Base-by-base conservation (phyloP, 2,888 invertebrate species). In the Xylota sylvarum region DNA sequence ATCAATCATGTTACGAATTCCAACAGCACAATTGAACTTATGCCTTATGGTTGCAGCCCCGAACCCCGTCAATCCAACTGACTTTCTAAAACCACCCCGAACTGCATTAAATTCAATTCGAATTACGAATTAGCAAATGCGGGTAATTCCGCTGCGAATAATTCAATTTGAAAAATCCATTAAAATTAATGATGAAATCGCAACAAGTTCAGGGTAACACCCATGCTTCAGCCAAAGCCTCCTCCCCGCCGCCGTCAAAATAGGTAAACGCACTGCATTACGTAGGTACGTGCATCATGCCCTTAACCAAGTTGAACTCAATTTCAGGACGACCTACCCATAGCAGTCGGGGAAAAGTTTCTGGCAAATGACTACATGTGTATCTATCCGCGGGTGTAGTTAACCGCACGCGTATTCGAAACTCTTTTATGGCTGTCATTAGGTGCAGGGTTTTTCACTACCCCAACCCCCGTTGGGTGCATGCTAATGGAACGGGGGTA, bases 81-180 rank as follows among this genome's bases (percentile, higher is more conserved):
- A 37, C 12, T 37, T 10, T 17, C 62, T 30, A 12, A 17, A 30
- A n/a, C 30, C 1, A 30, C 2, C 30, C 48, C 14, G 6, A 3
- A 52, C 70, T 12, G n/a, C 65, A 67, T 62, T 67, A 56, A 70
- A 77, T 83, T 83, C 67, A 65, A 70, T 82, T 50, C 64, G 65
- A 84, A 84, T 67, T 58, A 62, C 60, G 46, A 69, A 65, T 58
- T 48, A 37, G 52, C 32, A 69, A 84, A 35, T 74, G 60, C 65
- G 73, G 19, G 69, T 56, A 79, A 48, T 56, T 84, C 67, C 69
- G 55, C 62, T 48, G 58, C 43, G 58, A 58, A 80, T 70, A 80
- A 76, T 80, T 80, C 43, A 76, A 85, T 85, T 85, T 76, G 30
- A 64, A 76, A 76, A 76, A 76, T 76, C 48, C 80, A 85, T 80